These are phyloP conservation scores for Omphaloscelis lunosa DNA, from an alignment of 2,888 invertebrate genomes.

Conservation along the genomic window DNA sequence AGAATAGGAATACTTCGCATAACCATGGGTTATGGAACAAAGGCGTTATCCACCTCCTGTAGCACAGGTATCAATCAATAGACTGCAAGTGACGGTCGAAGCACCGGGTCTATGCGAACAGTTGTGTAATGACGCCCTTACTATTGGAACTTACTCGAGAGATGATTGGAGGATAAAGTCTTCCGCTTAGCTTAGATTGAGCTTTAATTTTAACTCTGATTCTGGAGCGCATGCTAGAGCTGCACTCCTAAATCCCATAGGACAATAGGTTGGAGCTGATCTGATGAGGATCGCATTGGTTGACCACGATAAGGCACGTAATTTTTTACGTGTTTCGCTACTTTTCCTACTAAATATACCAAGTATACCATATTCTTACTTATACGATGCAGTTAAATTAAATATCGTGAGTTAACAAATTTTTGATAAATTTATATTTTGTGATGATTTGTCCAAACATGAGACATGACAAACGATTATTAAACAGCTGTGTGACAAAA, in stretches of 20 bases:
- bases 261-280: background rate
- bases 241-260: background rate
- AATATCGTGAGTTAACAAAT: constrained; percentile 25
- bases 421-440: background rate
- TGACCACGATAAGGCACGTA: background rate
- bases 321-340: too few species aligned
- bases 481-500: background rate
- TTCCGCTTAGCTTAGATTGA: background rate
- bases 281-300: background rate
- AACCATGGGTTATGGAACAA: constrained; percentile 38
- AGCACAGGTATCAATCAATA: constrained; percentile 55
- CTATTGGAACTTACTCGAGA: constrained; percentile 38
- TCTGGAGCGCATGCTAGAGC: background rate
- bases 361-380: too few species aligned
- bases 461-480: background rate
- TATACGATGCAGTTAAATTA: constrained; percentile 11
- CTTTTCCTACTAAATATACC: too few species aligned
- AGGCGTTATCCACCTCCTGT: constrained; percentile 15
- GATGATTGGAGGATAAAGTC: background rate
- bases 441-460: background rate
- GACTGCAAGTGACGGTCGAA: constrained; percentile 57
- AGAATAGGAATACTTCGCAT: constrained; percentile 4
- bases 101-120: constrained; percentile 47
- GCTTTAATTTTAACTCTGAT: background rate
- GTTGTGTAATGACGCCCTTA: constrained; percentile 61